phyloP scores from a whole-genome alignment of 23 tunicate genomes.

The Ascidia mentula region DNA sequence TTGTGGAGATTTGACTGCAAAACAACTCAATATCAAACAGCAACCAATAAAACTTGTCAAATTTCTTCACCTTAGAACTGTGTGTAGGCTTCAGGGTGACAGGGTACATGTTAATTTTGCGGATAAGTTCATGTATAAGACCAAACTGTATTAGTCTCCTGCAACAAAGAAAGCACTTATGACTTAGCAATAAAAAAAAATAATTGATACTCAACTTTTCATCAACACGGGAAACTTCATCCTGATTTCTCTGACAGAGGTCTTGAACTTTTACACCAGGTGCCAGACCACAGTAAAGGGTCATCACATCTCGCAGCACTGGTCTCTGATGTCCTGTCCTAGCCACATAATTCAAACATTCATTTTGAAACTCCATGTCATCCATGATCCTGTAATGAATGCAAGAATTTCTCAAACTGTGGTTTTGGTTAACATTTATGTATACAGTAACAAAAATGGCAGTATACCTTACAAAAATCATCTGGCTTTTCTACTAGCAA shows the following conservation, averaged over 20 bases:
- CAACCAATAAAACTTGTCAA: no score
- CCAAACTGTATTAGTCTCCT: conserved; percentile 91
- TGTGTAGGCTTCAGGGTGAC: conserved; percentile 21
- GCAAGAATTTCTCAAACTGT: not conserved
- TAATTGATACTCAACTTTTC: no score
- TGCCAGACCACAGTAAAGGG: conserved; percentile 64
- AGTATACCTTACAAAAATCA: no score
- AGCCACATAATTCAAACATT: conserved; percentile 70
- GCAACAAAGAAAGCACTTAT: no score
- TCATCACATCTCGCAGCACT: conserved; percentile 62
- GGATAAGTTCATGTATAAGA: conserved; percentile 54
- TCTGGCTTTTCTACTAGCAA: no score
- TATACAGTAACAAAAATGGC: no score
- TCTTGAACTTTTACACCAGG: conserved; percentile 77
- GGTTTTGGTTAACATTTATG: no score
- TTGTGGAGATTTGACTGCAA: conserved; percentile 47
- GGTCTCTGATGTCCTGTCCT: conserved; percentile 63
- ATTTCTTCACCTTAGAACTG: not conserved
- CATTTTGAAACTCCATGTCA: conserved; percentile 39
- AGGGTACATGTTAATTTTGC: conserved; percentile 88
- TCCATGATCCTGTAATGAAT: conserved; percentile 42
- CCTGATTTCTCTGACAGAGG: conserved; percentile 63
- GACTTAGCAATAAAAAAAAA: no score
- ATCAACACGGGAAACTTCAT: conserved; percentile 52
- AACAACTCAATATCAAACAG: not conserved